A percentile compares a stretch with the other conserved stretches of the same genome.
These are phyloP conservation scores for Coecobrya sp. DNA, from an alignment of 2,888 invertebrate species.

Conservation along the genomic window DNA sequence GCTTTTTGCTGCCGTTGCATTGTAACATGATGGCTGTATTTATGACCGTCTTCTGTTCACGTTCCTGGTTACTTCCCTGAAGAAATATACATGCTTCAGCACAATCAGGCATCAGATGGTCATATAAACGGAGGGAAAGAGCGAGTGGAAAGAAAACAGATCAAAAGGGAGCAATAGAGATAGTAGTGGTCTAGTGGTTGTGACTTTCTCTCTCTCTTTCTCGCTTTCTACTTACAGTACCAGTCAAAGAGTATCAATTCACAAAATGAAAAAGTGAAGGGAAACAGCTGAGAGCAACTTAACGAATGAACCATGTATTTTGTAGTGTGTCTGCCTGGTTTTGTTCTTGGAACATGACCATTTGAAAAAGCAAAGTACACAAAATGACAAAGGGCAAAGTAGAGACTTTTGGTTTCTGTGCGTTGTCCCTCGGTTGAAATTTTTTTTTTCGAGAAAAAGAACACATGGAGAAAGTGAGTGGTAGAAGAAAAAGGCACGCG, in stretches of 20 bases:
- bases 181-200: conserved; percentile 16
- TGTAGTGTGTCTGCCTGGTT: background rate
- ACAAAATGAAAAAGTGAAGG: conserved; percentile 66
- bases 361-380: conserved; percentile 29
- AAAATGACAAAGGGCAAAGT: conserved; percentile 16
- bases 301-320: conserved; percentile 15
- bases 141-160: background rate
- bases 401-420: background rate
- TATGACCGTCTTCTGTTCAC: conserved; percentile 66
- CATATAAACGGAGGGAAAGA: conserved; percentile 6
- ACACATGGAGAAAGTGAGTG: background rate
- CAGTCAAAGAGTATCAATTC: conserved; percentile 54
- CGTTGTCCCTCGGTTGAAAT: conserved; percentile 12
- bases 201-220: background rate
- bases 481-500: conserved; percentile 17
- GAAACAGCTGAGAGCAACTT: conserved; percentile 65
- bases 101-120: conserved; percentile 25
- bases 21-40: conserved; percentile 58
- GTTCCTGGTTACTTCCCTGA: conserved; percentile 38
- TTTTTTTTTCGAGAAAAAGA: background rate
- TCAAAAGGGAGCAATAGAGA: background rate
- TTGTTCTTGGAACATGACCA: background rate
- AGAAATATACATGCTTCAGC: background rate
- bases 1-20: background rate
- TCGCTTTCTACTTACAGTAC: too few species aligned